Conservation (phyloP, 37 sponge, comb jelly and placozoan genomes). For the Crambe crambe region DNA sequence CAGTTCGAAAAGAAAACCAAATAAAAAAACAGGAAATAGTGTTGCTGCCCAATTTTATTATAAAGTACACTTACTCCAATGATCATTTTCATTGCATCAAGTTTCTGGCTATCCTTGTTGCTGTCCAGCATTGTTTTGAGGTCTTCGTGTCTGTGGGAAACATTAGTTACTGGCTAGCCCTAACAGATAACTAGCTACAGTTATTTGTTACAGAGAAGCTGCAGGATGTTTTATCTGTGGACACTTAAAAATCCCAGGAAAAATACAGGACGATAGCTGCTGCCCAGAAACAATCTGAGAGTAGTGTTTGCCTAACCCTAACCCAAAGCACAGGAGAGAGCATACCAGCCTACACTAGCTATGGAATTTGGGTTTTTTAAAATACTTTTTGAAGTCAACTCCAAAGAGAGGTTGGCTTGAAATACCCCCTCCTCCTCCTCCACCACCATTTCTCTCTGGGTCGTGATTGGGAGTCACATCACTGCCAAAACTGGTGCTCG, state of each 20-base stretch:
- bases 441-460: background rate
- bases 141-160: conserved; percentile 72
- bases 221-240: no score
- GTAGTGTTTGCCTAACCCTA: no score
- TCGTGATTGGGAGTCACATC: conserved; percentile 23
- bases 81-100: conserved; percentile 91
- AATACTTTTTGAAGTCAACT: conserved; percentile 73
- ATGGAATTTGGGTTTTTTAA: no score
- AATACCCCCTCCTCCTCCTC: background rate
- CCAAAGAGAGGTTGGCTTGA: conserved; percentile 61
- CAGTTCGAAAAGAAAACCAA: no score
- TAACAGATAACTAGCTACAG: background rate
- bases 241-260: no score
- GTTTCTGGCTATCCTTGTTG: conserved; percentile 84
- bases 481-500: conserved; percentile 54
- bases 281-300: no score
- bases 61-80: conserved; percentile 80
- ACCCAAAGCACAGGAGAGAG: no score
- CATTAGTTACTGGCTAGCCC: background rate
- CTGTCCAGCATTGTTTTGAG: conserved; percentile 83
- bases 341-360: no score
- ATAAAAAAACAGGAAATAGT: no score
- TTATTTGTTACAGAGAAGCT: background rate
- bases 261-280: no score
- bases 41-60: no score